Evolutionary conservation across 2,113 vertebrate species (phyloP).

Genomic region (Madoqua kirkii): DNA sequence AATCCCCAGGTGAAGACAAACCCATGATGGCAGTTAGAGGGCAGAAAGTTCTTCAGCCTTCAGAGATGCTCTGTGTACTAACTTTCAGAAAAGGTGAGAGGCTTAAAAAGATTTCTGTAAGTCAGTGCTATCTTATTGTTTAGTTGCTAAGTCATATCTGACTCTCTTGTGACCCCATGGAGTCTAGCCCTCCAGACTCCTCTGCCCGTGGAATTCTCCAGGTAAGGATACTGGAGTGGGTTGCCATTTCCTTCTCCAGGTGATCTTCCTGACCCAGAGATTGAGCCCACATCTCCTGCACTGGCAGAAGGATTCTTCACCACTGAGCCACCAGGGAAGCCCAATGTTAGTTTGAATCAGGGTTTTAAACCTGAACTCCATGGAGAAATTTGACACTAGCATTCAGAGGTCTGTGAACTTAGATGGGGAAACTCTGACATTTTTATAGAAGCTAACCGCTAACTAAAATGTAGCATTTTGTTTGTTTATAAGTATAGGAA

Average conservation of each 20-base stretch:
- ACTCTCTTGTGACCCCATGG: not conserved
- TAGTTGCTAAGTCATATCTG: not conserved
- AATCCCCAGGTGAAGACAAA: not conserved
- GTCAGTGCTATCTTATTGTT: not conserved
- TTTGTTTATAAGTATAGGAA: conserved; percentile 22
- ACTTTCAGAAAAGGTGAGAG: not conserved
- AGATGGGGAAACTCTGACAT: not conserved
- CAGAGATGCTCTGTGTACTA: not conserved
- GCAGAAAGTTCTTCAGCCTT: not conserved
- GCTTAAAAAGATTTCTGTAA: not conserved
- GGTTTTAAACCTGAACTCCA: not conserved
- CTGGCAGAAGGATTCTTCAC: not conserved
- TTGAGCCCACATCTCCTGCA: not conserved
- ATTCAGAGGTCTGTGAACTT: not conserved
- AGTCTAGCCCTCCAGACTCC: not conserved
- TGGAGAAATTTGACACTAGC: not conserved
- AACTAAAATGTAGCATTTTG: not conserved
- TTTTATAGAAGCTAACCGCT: not conserved
- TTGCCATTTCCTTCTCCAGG: not conserved
- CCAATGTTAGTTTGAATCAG: not conserved
- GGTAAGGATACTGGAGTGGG: not conserved
- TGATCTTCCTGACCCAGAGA: not conserved
- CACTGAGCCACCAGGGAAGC: not conserved
- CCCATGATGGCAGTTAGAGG: not conserved
- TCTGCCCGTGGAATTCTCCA: not conserved